Percentiles rank a stretch among this genome's conserved stretches.
Conservation (phyloP, 2,888 invertebrate genomes). For the Pseudococcus viburni region DNA sequence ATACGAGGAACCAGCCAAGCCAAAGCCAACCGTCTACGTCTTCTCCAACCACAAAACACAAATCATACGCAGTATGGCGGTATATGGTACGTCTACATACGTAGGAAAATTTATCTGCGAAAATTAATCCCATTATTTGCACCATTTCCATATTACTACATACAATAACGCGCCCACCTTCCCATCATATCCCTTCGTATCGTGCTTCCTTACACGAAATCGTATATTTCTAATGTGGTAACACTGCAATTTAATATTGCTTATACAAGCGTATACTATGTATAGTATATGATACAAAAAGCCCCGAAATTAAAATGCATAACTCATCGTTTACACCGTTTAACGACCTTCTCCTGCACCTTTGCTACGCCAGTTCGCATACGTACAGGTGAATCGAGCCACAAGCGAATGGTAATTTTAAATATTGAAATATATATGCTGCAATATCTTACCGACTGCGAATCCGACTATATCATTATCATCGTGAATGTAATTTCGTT, state of each 20-base stretch:
- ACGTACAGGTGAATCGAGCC: constrained; percentile 1
- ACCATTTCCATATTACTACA: constrained; percentile 33
- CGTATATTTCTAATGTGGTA: constrained; percentile 30
- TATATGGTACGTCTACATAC: too few species aligned
- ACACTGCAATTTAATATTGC: constrained; percentile 32
- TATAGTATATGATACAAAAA: constrained; percentile 5
- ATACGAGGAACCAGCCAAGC: not conserved
- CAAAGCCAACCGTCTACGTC: not conserved
- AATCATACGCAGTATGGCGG: constrained; percentile 38
- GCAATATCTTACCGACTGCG: not conserved
- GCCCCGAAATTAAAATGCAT: constrained; percentile 34
- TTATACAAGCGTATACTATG: not conserved
- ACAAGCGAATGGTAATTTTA: not conserved
- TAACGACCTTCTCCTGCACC: not conserved
- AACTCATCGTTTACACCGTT: constrained; percentile 26
- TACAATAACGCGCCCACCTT: not conserved
- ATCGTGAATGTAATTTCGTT: not conserved
- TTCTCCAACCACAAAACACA: constrained; percentile 32
- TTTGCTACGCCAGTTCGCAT: not conserved
- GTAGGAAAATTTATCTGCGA: not conserved
- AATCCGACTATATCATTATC: not conserved
- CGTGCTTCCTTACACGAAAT: not conserved
- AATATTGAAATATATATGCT: not conserved
- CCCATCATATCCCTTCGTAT: not conserved
- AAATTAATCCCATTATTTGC: constrained; percentile 56